phyloP scores from a whole-genome alignment of 1,140 invertebrate genomes.

The Cylas formicarius region DNA sequence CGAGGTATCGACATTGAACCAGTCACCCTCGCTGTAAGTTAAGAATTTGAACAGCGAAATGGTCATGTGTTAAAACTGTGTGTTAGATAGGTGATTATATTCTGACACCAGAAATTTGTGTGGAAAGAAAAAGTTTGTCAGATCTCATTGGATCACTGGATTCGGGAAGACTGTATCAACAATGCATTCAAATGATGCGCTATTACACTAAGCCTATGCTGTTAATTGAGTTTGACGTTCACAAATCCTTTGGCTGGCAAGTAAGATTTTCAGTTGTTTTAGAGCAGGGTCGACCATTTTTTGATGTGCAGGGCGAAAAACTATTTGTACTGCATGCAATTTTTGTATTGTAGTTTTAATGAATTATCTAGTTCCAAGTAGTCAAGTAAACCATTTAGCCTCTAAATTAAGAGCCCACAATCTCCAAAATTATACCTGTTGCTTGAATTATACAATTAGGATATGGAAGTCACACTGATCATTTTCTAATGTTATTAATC shows the following conservation, averaged over 20 bases:
- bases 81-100: constrained; percentile 93
- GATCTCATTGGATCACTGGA: constrained; percentile 95
- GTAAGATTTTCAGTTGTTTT: constrained; percentile 43
- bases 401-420: no score
- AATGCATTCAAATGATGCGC: constrained; percentile 83
- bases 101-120: constrained; percentile 89
- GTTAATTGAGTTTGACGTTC: constrained; percentile 96
- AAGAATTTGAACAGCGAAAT: neutral
- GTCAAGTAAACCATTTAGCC: no score
- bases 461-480: no score
- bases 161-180: constrained; percentile 91
- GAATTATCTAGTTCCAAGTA: no score
- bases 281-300: neutral
- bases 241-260: constrained; percentile 84
- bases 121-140: constrained; percentile 95
- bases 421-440: no score
- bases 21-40: constrained; percentile 70
- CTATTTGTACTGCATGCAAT: no score
- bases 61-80: neutral
- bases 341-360: no score
- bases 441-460: no score
- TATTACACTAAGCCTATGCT: constrained; percentile 83
- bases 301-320: no score
- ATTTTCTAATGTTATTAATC: no score
- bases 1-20: constrained; percentile 91